Conservation (phyloP, 2,113 vertebrate species). For the Ameiurus melas region DNA sequence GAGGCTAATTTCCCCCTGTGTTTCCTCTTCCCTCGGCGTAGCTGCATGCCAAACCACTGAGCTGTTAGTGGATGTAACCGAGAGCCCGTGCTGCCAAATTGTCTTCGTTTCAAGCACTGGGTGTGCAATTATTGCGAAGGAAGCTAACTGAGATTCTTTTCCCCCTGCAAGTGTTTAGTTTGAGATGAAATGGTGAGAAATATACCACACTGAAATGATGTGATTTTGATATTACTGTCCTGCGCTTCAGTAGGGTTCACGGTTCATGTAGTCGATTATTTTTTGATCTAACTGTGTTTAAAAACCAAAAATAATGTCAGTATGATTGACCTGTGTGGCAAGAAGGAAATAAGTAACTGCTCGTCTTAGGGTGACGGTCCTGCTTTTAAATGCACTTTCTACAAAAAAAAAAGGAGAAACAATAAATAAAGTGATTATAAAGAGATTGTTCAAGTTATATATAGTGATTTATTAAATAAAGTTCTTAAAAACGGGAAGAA, state of each 20-base stretch:
- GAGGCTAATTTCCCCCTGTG: slow-evolving; percentile 11
- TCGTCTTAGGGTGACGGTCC: neutral
- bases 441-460: too few species aligned
- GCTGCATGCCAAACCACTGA: slow-evolving; percentile 29
- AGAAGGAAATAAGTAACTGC: neutral
- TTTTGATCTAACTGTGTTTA: neutral
- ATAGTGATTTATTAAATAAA: too few species aligned
- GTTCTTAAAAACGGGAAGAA: neutral
- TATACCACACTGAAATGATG: neutral
- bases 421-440: neutral
- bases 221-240: neutral
- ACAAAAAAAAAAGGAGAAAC: too few species aligned
- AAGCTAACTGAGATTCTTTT: neutral
- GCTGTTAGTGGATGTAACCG: slow-evolving; percentile 15
- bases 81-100: neutral
- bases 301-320: neutral
- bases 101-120: neutral
- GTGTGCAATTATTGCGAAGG: neutral
- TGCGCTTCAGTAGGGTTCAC: neutral
- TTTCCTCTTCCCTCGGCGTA: slow-evolving; percentile 15
- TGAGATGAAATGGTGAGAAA: neutral
- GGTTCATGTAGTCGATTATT: neutral
- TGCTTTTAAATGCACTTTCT: neutral
- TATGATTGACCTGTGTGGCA: neutral
- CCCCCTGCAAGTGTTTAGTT: neutral